A percentile compares a stretch with the other conserved stretches of the same genome.
These are phyloP conservation scores for Alexandromys fortis DNA, from an alignment of 2,113 vertebrate genomes.

Conservation along the genomic window DNA sequence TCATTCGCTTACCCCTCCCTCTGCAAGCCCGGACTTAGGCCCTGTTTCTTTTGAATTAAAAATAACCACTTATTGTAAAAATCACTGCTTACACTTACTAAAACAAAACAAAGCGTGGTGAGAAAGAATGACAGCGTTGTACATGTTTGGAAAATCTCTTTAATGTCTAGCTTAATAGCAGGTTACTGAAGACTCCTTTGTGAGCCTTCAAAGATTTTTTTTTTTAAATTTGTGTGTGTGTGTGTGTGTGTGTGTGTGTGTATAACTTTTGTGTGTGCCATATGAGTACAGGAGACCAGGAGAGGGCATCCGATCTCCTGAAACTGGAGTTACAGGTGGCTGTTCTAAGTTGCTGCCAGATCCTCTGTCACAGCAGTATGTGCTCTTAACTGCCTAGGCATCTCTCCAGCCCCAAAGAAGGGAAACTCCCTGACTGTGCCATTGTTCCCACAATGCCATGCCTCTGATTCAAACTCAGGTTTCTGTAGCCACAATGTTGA, in stretches of 20 bases:
- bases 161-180: background rate
- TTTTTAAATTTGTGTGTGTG: background rate
- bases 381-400: background rate
- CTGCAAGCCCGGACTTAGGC: background rate
- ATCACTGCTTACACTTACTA: background rate
- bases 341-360: background rate
- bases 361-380: background rate
- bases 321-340: background rate
- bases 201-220: background rate
- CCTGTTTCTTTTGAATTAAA: conserved; percentile 19
- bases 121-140: background rate
- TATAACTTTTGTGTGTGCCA: background rate
- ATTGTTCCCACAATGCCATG: background rate
- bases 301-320: background rate
- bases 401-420: background rate
- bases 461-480: background rate
- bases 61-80: background rate
- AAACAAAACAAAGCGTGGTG: background rate
- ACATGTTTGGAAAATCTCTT: background rate
- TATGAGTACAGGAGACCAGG: background rate
- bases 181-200: background rate
- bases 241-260: background rate
- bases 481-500: background rate
- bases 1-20: background rate
- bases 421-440: background rate